Conservation (phyloP, 2,113 vertebrate genomes). For the Lamprotornis superbus region DNA sequence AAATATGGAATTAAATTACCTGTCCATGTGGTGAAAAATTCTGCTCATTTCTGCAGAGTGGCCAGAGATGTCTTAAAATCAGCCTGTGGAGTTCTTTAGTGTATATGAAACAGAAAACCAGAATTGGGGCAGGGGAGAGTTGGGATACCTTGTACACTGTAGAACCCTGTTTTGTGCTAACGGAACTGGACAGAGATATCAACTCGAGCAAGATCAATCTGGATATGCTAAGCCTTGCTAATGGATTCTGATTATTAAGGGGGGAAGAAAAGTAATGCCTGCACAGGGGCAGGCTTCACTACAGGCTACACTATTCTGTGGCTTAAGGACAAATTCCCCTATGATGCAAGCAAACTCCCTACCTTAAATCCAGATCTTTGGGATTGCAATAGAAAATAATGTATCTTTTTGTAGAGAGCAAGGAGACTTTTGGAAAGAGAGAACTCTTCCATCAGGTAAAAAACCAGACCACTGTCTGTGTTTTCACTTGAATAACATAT, state of each 20-base stretch:
- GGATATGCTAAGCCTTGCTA: neutral
- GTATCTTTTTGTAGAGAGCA: neutral
- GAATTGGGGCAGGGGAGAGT: neutral
- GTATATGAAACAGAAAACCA: neutral
- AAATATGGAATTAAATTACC: neutral
- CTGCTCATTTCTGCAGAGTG: neutral
- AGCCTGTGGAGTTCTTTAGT: neutral
- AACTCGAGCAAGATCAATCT: fast-evolving
- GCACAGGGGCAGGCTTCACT: neutral
- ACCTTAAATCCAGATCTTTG: neutral
- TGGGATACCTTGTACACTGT: neutral
- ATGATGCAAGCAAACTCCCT: neutral
- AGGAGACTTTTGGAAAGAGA: neutral
- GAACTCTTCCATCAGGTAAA: neutral
- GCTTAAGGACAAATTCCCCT: neutral
- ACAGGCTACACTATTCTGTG: neutral
- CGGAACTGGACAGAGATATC: neutral
- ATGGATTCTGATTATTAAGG: neutral
- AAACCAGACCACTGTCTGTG: fast-evolving
- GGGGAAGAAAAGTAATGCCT: neutral
- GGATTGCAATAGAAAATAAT: neutral
- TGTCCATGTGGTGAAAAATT: neutral
- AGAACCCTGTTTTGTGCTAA: neutral
- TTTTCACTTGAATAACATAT: neutral
- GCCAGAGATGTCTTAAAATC: neutral